Evolutionary conservation across 2,113 vertebrate genomes (phyloP).

Genomic region (Oryzias melastigma): DNA sequence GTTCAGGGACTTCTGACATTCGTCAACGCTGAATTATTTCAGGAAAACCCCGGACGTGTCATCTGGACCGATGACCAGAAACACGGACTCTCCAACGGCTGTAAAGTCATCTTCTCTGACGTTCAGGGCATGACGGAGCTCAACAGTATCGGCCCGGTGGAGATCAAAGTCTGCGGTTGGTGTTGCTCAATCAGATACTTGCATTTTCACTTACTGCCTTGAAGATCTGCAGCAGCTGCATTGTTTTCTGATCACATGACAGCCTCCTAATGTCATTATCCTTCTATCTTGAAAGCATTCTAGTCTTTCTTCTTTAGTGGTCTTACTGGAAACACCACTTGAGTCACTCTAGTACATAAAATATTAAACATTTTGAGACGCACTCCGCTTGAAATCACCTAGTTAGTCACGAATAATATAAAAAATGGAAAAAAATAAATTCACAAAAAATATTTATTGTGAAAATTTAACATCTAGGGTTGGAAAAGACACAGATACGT

Average conservation of each 20-base stretch:
- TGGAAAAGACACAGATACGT: too few species aligned
- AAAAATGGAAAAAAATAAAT: too few species aligned
- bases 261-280: background rate
- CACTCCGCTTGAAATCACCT: too few species aligned
- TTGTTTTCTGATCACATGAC: background rate
- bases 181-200: slow-evolving; percentile 5
- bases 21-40: slow-evolving; percentile 5
- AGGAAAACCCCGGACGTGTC: slow-evolving; percentile 83
- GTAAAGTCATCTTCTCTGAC: slow-evolving; percentile 79
- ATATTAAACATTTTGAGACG: too few species aligned
- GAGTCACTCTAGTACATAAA: too few species aligned
- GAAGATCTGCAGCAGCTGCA: background rate
- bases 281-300: background rate
- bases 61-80: slow-evolving; percentile 54
- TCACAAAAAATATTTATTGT: too few species aligned
- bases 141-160: slow-evolving; percentile 67
- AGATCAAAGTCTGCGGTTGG: slow-evolving; percentile 74
- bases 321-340: too few species aligned
- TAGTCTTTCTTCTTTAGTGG: background rate
- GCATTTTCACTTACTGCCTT: background rate
- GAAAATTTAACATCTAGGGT: too few species aligned
- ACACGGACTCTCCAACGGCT: slow-evolving; percentile 52
- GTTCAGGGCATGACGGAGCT: slow-evolving; percentile 89
- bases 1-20: too few species aligned
- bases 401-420: too few species aligned